Evolutionary conservation across 2,113 vertebrate species (phyloP), one percentile per base, ranked within the genome.

Genomic region (Brienomyrus longianalis): DNA sequence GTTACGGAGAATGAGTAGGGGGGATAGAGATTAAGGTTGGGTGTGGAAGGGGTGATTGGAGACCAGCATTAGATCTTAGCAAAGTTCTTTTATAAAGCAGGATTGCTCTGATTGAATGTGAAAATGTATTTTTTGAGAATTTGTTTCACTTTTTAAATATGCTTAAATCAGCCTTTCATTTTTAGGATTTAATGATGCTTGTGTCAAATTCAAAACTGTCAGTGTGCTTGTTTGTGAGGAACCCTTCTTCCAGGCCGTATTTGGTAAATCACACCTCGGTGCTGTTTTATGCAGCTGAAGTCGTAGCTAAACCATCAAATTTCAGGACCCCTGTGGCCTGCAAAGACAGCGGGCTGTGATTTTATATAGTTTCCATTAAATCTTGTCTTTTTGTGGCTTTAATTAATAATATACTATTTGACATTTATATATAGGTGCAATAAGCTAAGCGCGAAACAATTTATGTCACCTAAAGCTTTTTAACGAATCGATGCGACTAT

Each of bases 401-500:
- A 97, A 98, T 98, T 97, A 98, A 98, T 98, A 97, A 96, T 91
- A 96, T 92, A 93, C 95, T 92, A 88, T 47, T 93, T 96, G 98
- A 98, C 98, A 97, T 98, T 98, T 98, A 98, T 97, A 96, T 96
- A 96, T 97, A 96, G 94, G 94, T 96, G 97, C 96, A 96, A 97
- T 97, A 97, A 97, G 97, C 97, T 97, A 96, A 97, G 97, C 96
- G 96, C 95, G 97, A 97, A 99, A 97, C 97, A 97, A 99, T 99
- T 99, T 98, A 99, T 98, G 97, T 98, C 97, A 97, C 96, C 97
- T 94, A 96, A 98, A 99, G 98, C 98, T 98, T 99, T 99, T 99
- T 98, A 99, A 98, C 97, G 97, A 98, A 99, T 99, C 98, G 97
- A 99, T 99, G 97, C 96, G 96, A 98, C 97, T 99, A 97, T 99